Percentiles rank a stretch among this genome's conserved stretches.
These are phyloP conservation scores for Pontoporia blainvillei DNA, from an alignment of 2,113 vertebrate genomes.

Conservation along the genomic window DNA sequence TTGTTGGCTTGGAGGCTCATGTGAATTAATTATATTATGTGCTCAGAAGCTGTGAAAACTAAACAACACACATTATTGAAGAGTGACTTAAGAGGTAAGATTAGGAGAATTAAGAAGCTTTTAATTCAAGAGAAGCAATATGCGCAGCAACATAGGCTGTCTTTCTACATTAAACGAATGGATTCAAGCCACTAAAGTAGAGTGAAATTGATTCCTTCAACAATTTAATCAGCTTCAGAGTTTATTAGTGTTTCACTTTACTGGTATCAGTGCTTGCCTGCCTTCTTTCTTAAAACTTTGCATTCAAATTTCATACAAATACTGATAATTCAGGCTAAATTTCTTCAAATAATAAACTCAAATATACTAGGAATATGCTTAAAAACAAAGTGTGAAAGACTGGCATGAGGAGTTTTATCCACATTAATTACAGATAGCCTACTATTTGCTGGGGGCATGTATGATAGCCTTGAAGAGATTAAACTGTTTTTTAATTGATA, in stretches of 20 bases:
- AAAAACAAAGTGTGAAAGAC: not conserved
- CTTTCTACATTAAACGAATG: slow-evolving; percentile 40
- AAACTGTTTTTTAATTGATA: not conserved
- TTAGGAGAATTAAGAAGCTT: slow-evolving; percentile 53
- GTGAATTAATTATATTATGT: slow-evolving; percentile 50
- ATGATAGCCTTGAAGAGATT: not conserved
- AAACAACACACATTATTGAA: slow-evolving; percentile 22
- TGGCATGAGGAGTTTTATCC: not conserved
- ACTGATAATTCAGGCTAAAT: not conserved
- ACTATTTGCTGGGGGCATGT: not conserved
- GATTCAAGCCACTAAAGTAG: not conserved
- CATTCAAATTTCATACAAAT: not conserved
- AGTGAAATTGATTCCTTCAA: slow-evolving; percentile 45
- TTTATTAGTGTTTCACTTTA: slow-evolving; percentile 1
- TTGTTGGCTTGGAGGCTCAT: not conserved
- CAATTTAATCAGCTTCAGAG: not conserved
- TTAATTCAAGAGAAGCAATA: slow-evolving; percentile 54
- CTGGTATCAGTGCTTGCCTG: not conserved
- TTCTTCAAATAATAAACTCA: not conserved
- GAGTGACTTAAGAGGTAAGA: slow-evolving; percentile 46
- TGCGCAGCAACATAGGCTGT: not conserved
- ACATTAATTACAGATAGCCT: not conserved
- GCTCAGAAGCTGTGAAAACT: slow-evolving; percentile 39
- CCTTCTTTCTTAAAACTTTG: not conserved
- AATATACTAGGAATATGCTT: not conserved